These are phyloP conservation scores for Cyphomyrus plagiostoma DNA, from an alignment of 2,113 vertebrate genomes.

Conservation along the genomic window DNA sequence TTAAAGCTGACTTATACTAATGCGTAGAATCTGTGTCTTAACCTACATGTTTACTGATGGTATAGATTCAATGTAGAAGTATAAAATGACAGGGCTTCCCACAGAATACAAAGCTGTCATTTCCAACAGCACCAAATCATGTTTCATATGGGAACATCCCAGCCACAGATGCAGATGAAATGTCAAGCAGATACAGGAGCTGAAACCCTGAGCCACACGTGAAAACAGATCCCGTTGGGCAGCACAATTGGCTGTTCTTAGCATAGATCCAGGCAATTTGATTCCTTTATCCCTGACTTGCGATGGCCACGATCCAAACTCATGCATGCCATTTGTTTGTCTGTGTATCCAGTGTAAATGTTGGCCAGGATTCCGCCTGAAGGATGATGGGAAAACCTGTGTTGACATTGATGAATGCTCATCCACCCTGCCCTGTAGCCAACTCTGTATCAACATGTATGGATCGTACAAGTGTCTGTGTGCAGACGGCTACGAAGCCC, in stretches of 20 bases:
- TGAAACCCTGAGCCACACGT: background rate
- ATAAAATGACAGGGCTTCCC: background rate
- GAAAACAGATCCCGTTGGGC: background rate
- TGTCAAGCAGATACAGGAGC: background rate
- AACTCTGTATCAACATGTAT: constrained; percentile 92
- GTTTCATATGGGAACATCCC: background rate
- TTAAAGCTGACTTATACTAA: background rate
- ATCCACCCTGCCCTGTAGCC: constrained; percentile 88
- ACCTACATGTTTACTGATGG: background rate
- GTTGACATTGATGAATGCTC: constrained; percentile 89
- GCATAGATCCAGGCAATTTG: background rate
- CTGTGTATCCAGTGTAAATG: constrained; percentile 81
- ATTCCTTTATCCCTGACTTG: background rate
- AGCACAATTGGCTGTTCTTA: background rate
- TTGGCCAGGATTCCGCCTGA: constrained; percentile 93
- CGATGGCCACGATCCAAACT: background rate
- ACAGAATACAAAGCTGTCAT: background rate
- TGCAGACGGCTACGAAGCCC: constrained; percentile 82
- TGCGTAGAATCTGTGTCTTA: background rate
- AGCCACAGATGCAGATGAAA: background rate
- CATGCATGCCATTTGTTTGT: constrained; percentile 21
- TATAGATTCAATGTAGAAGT: background rate
- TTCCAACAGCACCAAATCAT: background rate
- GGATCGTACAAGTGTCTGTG: constrained; percentile 93
- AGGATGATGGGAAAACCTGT: constrained; percentile 92